phyloP scores from a whole-genome alignment of 2,113 vertebrate genomes.

The Poeciliopsis prolifica region DNA sequence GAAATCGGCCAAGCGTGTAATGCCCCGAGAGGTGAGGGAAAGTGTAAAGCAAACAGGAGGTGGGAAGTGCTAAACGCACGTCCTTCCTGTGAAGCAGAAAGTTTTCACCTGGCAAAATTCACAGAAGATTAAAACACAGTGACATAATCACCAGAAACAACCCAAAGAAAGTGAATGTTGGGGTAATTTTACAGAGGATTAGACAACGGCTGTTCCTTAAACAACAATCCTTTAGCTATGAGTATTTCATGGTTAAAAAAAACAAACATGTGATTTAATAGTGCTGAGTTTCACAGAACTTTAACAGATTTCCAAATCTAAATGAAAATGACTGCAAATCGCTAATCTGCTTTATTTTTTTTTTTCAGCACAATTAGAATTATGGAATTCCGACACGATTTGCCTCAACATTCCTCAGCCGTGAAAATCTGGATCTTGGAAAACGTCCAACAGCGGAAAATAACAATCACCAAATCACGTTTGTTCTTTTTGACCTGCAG shows the following conservation, averaged over 20 bases:
- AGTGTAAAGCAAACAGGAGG: background rate
- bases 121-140: too few species aligned
- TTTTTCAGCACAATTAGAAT: background rate
- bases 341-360: background rate
- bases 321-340: background rate
- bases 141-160: background rate
- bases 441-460: background rate
- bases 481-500: background rate
- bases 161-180: background rate
- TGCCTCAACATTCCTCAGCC: background rate
- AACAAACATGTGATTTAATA: too few species aligned
- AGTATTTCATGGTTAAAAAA: background rate
- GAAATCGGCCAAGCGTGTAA: constrained; percentile 7
- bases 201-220: background rate
- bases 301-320: background rate
- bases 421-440: background rate
- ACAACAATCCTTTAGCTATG: background rate
- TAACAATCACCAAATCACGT: background rate
- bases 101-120: background rate
- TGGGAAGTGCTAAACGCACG: background rate
- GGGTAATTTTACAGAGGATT: background rate
- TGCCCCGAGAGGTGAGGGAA: background rate
- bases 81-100: too few species aligned
- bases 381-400: background rate
- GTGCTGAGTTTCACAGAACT: too few species aligned